phyloP scores from a whole-genome alignment of 2,888 invertebrate genomes.

The Leptinotarsa haldemani region DNA sequence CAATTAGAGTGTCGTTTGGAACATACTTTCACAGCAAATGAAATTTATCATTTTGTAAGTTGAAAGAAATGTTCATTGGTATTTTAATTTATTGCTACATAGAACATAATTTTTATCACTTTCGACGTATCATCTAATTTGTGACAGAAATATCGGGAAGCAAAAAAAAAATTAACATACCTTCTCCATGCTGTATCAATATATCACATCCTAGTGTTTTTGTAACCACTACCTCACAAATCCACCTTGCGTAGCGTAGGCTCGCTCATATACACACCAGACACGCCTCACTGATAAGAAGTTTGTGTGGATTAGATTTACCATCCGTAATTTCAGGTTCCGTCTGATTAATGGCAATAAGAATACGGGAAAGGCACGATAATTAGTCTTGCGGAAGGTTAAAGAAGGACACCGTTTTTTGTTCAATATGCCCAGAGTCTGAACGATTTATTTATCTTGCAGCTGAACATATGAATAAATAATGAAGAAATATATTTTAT shows the following conservation, averaged over 20 bases:
- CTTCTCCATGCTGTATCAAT: background rate
- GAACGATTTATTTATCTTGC: background rate
- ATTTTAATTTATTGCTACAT: too few species aligned
- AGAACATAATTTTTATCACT: too few species aligned
- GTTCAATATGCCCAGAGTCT: too few species aligned
- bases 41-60: too few species aligned
- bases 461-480: too few species aligned
- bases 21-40: too few species aligned
- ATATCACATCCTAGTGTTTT: slow-evolving; percentile 14
- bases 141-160: background rate
- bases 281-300: slow-evolving; percentile 17
- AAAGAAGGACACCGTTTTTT: background rate
- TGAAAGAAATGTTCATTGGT: too few species aligned
- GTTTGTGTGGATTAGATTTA: slow-evolving; percentile 19
- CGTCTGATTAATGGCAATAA: slow-evolving; percentile 2
- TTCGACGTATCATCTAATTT: too few species aligned
- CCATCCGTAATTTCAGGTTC: slow-evolving; percentile 14
- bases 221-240: slow-evolving; percentile 19
- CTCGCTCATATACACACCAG: slow-evolving; percentile 9
- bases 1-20: too few species aligned
- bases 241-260: slow-evolving; percentile 7
- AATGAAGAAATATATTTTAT: too few species aligned
- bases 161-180: background rate
- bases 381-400: background rate
- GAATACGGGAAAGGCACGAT: background rate